Evolutionary conservation across 2,797 vertebrate genomes (phyloP).

Genomic region (Falco rusticolus): DNA sequence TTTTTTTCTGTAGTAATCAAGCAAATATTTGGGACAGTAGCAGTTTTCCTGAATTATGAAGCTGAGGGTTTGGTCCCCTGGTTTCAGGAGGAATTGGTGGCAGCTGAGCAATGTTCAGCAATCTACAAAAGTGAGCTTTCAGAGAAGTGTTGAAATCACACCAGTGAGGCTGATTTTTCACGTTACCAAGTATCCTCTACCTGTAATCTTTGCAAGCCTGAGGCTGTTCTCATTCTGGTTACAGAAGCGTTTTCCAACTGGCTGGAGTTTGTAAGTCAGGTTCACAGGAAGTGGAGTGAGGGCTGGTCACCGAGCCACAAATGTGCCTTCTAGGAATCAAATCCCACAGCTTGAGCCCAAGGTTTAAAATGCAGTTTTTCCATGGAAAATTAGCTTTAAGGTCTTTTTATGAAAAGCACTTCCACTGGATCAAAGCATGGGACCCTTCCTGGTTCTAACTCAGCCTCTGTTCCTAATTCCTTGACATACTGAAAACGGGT

Average conservation of each 20-base stretch:
- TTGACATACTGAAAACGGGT: background rate
- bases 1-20: background rate
- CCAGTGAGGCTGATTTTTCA: background rate
- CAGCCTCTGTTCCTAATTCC: background rate
- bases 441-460: background rate
- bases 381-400: background rate
- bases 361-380: background rate
- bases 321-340: slow-evolving; percentile 13
- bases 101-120: background rate
- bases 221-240: slow-evolving; percentile 33
- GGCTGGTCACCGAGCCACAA: background rate
- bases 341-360: background rate
- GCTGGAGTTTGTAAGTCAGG: slow-evolving; percentile 20
- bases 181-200: background rate
- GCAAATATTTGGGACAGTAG: background rate
- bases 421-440: background rate
- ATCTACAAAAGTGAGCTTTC: slow-evolving; percentile 1
- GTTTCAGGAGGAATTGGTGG: background rate
- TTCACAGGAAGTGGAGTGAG: background rate
- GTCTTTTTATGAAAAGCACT: background rate
- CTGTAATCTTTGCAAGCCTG: slow-evolving; percentile 10
- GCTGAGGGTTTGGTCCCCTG: background rate
- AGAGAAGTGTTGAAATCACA: background rate
- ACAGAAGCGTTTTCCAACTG: slow-evolving; percentile 23
- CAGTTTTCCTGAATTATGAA: background rate